These are phyloP conservation scores for Scotopteryx bipunctaria DNA, from an alignment of 2,888 invertebrate species.

Conservation along the genomic window DNA sequence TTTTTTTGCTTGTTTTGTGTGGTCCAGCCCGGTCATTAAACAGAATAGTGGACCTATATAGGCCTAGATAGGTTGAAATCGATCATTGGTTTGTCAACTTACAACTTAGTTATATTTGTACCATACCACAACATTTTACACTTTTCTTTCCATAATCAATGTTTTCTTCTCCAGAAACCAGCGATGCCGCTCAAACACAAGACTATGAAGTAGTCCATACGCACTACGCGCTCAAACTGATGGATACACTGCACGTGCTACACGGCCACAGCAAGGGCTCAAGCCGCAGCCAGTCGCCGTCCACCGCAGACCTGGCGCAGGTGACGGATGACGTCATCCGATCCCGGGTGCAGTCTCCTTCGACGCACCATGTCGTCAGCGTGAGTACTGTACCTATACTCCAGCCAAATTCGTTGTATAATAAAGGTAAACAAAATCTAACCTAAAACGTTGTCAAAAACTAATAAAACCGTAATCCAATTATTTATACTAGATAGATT, in stretches of 20 bases:
- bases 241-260: conserved; percentile 75
- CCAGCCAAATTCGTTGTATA: not conserved
- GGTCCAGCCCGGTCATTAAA: no score
- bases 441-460: no score
- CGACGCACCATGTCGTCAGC: conserved; percentile 54
- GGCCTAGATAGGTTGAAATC: no score
- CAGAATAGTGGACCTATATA: no score
- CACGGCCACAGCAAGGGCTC: conserved; percentile 84
- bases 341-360: conserved; percentile 75
- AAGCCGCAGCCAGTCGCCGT: conserved; percentile 85
- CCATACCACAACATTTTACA: no score
- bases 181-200: conserved; percentile 31
- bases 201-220: conserved; percentile 28
- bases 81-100: no score
- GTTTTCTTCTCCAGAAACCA: conserved; percentile 23
- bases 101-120: no score
- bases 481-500: no score
- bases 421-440: no score
- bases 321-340: conserved; percentile 75
- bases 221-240: conserved; percentile 47
- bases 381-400: conserved; percentile 1
- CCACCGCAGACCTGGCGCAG: conserved; percentile 73
- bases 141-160: no score
- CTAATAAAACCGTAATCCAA: no score
- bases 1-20: no score